These are phyloP conservation scores for Baryphthengus martii DNA, from an alignment of 2,113 vertebrate genomes.

Conservation along the genomic window DNA sequence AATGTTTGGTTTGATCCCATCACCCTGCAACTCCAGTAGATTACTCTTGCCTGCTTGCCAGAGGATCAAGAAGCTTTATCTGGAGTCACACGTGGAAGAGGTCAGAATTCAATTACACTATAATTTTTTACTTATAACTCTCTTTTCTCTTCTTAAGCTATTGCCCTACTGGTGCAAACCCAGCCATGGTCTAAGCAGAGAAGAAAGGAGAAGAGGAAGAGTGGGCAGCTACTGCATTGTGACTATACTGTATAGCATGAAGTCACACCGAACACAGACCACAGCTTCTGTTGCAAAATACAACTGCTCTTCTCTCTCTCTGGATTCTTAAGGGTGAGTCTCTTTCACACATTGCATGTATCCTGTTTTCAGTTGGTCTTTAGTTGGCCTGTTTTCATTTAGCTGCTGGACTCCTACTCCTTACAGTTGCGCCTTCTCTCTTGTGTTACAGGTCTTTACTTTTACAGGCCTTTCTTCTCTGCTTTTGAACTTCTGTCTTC, in stretches of 20 bases:
- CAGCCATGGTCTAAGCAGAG: neutral
- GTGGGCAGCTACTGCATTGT: neutral
- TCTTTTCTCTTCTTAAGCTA: neutral
- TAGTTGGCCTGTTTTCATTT: neutral
- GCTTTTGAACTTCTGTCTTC: neutral
- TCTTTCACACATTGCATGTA: accelerated
- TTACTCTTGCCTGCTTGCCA: neutral
- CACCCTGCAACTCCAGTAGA: neutral
- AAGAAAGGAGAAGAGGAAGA: neutral
- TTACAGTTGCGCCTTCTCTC: neutral
- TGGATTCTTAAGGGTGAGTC: neutral
- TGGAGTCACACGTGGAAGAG: neutral
- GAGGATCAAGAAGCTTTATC: neutral
- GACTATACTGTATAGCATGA: neutral
- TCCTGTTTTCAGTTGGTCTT: neutral
- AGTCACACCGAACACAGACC: neutral
- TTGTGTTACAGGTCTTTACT: neutral
- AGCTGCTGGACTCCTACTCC: neutral
- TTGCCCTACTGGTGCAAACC: neutral
- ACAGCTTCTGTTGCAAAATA: neutral
- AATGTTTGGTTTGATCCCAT: neutral
- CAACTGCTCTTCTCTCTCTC: neutral
- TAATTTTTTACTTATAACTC: neutral
- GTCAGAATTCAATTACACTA: neutral
- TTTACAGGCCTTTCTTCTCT: neutral